Evolutionary conservation across 2,113 vertebrate species (phyloP).

Genomic region (Montifringilla adamsi): DNA sequence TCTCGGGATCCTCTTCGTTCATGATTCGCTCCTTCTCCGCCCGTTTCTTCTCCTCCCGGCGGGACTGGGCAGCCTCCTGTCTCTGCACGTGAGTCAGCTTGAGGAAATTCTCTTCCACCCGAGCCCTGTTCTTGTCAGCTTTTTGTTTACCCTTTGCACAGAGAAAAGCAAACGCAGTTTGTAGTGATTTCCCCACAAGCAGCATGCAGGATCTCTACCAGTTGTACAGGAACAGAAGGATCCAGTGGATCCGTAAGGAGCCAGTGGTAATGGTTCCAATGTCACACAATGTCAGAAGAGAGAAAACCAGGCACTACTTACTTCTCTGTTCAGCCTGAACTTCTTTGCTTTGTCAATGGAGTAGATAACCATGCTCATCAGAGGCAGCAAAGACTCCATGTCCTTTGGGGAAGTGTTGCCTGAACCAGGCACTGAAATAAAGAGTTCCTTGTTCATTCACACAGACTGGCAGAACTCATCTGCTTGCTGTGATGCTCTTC

Average conservation of each 20-base stretch:
- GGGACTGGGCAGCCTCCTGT: constrained; percentile 94
- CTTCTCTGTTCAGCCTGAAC: constrained; percentile 96
- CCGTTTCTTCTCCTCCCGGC: constrained; percentile 94
- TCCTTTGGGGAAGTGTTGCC: constrained; percentile 98
- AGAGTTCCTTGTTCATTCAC: constrained; percentile 15
- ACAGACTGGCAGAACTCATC: background rate
- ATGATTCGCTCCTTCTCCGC: constrained; percentile 98
- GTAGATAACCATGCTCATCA: constrained; percentile 99
- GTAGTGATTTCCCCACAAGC: background rate
- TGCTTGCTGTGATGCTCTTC: background rate
- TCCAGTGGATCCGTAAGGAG: background rate
- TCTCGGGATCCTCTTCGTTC: constrained; percentile 97
- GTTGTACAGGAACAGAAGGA: background rate
- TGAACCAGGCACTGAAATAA: constrained; percentile 89
- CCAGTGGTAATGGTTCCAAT: background rate
- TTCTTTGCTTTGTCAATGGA: constrained; percentile 98
- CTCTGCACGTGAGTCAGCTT: constrained; percentile 95
- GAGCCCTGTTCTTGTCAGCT: constrained; percentile 92
- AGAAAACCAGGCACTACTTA: constrained; percentile 48
- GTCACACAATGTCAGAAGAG: background rate
- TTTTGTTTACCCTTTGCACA: constrained; percentile 89
- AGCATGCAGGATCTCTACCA: background rate
- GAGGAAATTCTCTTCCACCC: constrained; percentile 97
- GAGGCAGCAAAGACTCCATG: constrained; percentile 93
- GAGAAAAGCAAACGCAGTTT: background rate